Conservation (phyloP, 2,888 invertebrate genomes). For the Stenoptilia bipunctidactyla region DNA sequence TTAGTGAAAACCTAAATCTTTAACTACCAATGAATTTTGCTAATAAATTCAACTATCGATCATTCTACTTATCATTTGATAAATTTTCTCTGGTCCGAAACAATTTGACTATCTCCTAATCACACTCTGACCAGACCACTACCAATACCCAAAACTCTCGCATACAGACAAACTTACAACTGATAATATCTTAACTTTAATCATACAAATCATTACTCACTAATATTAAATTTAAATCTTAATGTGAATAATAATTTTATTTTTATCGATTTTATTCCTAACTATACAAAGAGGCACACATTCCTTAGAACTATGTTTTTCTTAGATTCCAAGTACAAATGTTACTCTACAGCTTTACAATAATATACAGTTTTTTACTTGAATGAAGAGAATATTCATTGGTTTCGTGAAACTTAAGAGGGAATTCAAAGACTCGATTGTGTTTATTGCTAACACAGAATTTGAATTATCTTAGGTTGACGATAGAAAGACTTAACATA, state of each 20-base stretch:
- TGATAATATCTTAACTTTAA: slow-evolving; percentile 43
- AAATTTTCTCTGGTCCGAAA: no score
- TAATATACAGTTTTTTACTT: slow-evolving; percentile 12
- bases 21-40: no score
- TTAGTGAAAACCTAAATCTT: no score
- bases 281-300: slow-evolving; percentile 66
- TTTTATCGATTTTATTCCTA: slow-evolving; percentile 31
- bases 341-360: slow-evolving; percentile 27
- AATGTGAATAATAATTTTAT: slow-evolving; percentile 13
- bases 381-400: no score
- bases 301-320: slow-evolving; percentile 50
- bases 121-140: slow-evolving; percentile 5
- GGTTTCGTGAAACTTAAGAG: no score
- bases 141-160: slow-evolving; percentile 30
- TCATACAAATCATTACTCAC: slow-evolving; percentile 22
- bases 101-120: no score
- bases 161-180: slow-evolving; percentile 47
- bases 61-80: no score
- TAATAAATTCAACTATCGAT: no score
- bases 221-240: slow-evolving; percentile 19
- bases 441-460: no score
- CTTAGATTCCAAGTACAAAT: slow-evolving; percentile 32
- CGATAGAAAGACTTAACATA: no score
- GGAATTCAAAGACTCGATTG: no score
- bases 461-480: no score